Percentiles rank a stretch among this genome's conserved stretches.
Conservation (phyloP, 2,888 invertebrate species). For the Baccha elongata region DNA sequence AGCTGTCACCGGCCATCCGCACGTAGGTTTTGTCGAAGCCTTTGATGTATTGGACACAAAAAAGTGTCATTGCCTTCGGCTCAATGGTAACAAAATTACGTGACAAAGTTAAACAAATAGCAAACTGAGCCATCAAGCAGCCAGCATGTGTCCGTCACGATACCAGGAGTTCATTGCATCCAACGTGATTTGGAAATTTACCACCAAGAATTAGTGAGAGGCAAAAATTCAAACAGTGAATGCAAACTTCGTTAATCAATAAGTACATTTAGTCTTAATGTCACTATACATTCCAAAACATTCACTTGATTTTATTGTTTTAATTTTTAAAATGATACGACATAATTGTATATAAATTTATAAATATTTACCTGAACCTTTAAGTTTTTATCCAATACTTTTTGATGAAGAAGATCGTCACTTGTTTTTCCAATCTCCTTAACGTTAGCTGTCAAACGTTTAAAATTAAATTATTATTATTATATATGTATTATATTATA, state of each 20-base stretch:
- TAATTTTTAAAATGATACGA: no score
- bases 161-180: constrained; percentile 44
- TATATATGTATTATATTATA: no score
- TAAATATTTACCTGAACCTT: no score
- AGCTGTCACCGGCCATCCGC: neutral
- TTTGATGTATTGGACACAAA: constrained; percentile 21
- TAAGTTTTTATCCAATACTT: no score
- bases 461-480: no score
- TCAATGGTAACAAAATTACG: constrained; percentile 50
- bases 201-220: constrained; percentile 1
- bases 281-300: no score
- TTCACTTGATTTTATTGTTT: no score
- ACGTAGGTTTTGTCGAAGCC: constrained; percentile 15
- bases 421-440: no score
- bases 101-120: constrained; percentile 51
- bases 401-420: no score
- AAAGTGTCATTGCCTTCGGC: constrained; percentile 50
- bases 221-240: neutral
- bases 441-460: no score
- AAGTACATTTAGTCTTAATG: no score
- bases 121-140: constrained; percentile 18
- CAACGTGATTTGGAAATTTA: constrained; percentile 33
- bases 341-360: no score
- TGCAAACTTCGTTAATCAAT: constrained; percentile 10
- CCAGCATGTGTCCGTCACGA: constrained; percentile 38